Base-by-base conservation (phyloP, 2,113 vertebrate species). In the Elgaria multicarinata region DNA sequence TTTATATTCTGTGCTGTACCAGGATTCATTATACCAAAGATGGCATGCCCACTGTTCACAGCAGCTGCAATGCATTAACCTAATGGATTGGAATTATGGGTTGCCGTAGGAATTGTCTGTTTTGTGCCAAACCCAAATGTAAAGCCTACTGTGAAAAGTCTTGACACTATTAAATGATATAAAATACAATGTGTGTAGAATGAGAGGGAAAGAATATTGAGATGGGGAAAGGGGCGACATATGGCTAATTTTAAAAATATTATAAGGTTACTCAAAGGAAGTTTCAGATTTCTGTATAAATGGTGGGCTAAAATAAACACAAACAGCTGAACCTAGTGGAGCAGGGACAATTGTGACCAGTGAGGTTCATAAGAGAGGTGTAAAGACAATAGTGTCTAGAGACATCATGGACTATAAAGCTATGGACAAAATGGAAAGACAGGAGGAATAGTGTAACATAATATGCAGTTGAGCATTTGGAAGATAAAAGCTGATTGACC, bases 31-130 rank as follows among this genome's bases (percentile, higher is more conserved):
- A 93, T 93, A 85, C 84, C 88, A 92, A 95, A 95, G 87, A 95
- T 95, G 87, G 92, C 86, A 94, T 92, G 75, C 91, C 74, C 90
- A 91, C 90, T 94, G 91, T 93, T 97, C 92, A 92, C 76, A 96
- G 94, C 94, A 97, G 91, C 95, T 96, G 92, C 90, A 95, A 89
- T 96, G 89, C 91, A 96, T 97, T 97, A 96, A 91, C 44, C 90
- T 96, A 97, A 97, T 96, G 95, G 94, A 94, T 86, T 93, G 88
- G 91, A 97, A 97, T 97, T 95, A 95, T 58, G 92, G 71, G 89
- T 95, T 96, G 94, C 90, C 66, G 91, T 94, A 94, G 90, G 91
- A 96, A 94, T 92, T 94, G 83, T 95, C 94, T 95, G 85, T 93
- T 95, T 85, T 93, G 36, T 94, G 89, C 83, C 90, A 97, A 96